These are phyloP conservation scores for Eustalomyia histrio DNA, from an alignment of 2,888 invertebrate species.

Conservation along the genomic window DNA sequence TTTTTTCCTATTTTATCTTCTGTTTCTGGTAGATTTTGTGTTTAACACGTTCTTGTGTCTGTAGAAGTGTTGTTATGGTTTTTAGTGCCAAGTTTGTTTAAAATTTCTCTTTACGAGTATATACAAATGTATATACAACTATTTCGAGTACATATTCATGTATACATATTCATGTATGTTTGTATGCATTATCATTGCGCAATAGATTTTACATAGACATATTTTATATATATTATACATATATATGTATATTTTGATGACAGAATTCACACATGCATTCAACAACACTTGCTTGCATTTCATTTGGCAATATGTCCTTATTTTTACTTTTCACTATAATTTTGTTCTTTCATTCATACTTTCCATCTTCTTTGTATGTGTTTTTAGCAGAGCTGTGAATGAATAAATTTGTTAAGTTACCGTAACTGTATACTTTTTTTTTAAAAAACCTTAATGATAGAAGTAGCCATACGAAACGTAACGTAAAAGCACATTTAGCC, in stretches of 20 bases:
- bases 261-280: slow-evolving; percentile 36
- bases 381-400: background rate
- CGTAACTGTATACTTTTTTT: too few relatives aligned
- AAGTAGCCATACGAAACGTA: too few relatives aligned
- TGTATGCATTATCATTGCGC: slow-evolving; percentile 28
- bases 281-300: slow-evolving; percentile 18
- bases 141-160: slow-evolving; percentile 1
- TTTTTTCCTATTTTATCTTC: too few relatives aligned
- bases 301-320: slow-evolving; percentile 53
- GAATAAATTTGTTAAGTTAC: background rate
- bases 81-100: slow-evolving; percentile 60
- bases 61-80: slow-evolving; percentile 45
- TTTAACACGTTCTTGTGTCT: slow-evolving; percentile 55
- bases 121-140: background rate
- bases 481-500: too few relatives aligned
- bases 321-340: slow-evolving; percentile 52
- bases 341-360: slow-evolving; percentile 15
- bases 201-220: slow-evolving; percentile 14
- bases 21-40: background rate
- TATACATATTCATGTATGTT: slow-evolving; percentile 4
- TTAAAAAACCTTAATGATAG: too few relatives aligned
- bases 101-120: slow-evolving; percentile 20
- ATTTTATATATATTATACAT: background rate
- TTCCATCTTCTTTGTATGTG: background rate
- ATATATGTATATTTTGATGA: slow-evolving; percentile 9